These are phyloP conservation scores for Lithophane socia DNA, from an alignment of 2,888 invertebrate species.

Conservation along the genomic window DNA sequence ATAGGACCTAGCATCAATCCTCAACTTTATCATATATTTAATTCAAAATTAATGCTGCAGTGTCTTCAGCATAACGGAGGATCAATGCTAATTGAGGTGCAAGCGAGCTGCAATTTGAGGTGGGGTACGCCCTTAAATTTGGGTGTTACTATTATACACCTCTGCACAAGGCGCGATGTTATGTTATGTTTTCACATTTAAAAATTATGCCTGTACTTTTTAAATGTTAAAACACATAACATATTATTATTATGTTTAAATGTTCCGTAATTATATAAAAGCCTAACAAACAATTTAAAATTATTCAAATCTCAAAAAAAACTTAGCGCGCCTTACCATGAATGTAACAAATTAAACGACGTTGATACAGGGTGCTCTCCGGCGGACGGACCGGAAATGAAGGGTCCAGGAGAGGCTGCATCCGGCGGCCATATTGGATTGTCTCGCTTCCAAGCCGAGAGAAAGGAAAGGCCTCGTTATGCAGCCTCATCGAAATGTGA, in stretches of 20 bases:
- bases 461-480: conserved; percentile 64
- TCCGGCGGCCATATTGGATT: conserved; percentile 71
- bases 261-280: background rate
- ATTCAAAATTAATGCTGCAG: too few relatives aligned
- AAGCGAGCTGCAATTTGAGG: too few relatives aligned
- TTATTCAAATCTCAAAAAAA: conserved; percentile 27
- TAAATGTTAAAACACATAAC: too few relatives aligned
- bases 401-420: conserved; percentile 68
- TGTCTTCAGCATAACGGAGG: too few relatives aligned
- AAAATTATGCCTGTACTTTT: too few relatives aligned
- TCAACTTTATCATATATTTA: too few relatives aligned
- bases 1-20: too few relatives aligned
- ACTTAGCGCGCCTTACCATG: conserved; percentile 1
- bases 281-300: background rate
- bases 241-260: background rate
- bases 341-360: conserved; percentile 54
- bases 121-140: too few relatives aligned
- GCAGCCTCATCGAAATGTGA: conserved; percentile 50
- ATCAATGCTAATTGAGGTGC: too few relatives aligned
- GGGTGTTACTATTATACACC: too few relatives aligned
- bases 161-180: too few relatives aligned
- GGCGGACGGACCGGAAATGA: conserved; percentile 70
- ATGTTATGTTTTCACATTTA: too few relatives aligned
- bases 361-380: conserved; percentile 47
- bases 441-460: conserved; percentile 50